Evolutionary conservation across 2,113 vertebrate genomes (phyloP).

Genomic region (Dasyurus viverrinus): DNA sequence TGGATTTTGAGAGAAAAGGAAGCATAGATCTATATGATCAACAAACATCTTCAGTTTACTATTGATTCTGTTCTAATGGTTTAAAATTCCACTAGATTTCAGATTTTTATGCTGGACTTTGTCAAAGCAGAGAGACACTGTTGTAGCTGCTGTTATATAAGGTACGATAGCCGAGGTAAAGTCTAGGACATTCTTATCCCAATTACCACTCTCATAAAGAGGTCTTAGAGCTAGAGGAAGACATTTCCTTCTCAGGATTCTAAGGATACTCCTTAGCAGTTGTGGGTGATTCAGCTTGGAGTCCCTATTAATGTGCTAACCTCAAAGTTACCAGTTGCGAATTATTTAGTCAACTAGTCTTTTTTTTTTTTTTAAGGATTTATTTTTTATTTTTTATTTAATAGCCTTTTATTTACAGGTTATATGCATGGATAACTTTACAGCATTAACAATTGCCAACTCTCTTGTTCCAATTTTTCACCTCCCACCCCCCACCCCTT

Average conservation of each 20-base stretch:
- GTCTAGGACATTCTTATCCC: not conserved
- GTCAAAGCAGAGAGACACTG: conserved; percentile 9
- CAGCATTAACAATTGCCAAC: too few species aligned
- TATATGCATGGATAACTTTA: too few species aligned
- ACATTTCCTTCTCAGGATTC: not conserved
- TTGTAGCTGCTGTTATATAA: not conserved
- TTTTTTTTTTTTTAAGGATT: too few species aligned
- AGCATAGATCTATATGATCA: not conserved
- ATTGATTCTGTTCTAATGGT: not conserved
- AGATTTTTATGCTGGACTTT: conserved; percentile 22
- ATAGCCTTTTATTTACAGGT: too few species aligned
- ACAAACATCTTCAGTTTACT: not conserved
- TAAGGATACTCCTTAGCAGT: not conserved
- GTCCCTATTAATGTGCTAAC: not conserved
- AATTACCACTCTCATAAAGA: not conserved
- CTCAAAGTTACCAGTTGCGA: not conserved
- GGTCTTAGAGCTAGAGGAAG: not conserved
- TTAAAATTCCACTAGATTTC: not conserved
- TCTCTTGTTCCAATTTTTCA: too few species aligned
- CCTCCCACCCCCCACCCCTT: too few species aligned
- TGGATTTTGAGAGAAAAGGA: not conserved
- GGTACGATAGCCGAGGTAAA: not conserved
- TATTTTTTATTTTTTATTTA: too few species aligned
- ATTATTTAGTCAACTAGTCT: not conserved
- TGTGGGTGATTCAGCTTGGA: not conserved